These are phyloP conservation scores for Folsomia candida DNA, from an alignment of 2,888 invertebrate species.

Conservation along the genomic window DNA sequence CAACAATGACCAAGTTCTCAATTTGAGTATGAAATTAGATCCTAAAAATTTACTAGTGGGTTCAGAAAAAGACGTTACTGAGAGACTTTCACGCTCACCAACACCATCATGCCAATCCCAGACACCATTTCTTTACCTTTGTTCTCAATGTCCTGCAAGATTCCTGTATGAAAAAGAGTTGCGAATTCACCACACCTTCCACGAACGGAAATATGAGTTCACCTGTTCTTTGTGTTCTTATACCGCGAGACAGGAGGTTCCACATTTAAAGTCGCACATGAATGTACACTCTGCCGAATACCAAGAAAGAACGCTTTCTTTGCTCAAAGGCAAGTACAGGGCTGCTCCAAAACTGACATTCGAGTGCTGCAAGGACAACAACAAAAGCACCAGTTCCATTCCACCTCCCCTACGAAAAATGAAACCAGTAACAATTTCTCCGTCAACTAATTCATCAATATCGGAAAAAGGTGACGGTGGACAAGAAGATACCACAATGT, in stretches of 20 bases:
- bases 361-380: constrained; percentile 1
- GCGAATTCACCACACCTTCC: constrained; percentile 69
- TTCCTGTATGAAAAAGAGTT: constrained; percentile 74
- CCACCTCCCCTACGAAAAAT: constrained; percentile 5
- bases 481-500: background rate
- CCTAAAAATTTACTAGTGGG: background rate
- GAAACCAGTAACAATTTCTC: background rate
- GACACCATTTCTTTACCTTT: constrained; percentile 61
- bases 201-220: constrained; percentile 63
- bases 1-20: constrained; percentile 31
- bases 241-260: constrained; percentile 66
- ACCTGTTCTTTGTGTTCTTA: constrained; percentile 76
- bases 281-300: constrained; percentile 75
- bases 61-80: background rate
- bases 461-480: background rate
- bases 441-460: background rate
- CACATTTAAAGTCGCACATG: constrained; percentile 67
- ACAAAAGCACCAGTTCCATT: background rate
- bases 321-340: constrained; percentile 32
- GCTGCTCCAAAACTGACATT: background rate
- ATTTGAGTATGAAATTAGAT: constrained; percentile 26
- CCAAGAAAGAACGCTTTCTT: constrained; percentile 56
- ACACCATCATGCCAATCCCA: background rate
- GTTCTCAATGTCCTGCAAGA: constrained; percentile 78
- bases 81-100: background rate